Conservation (phyloP, 2,797 vertebrate species). For the Tokudaia muenninki region DNA sequence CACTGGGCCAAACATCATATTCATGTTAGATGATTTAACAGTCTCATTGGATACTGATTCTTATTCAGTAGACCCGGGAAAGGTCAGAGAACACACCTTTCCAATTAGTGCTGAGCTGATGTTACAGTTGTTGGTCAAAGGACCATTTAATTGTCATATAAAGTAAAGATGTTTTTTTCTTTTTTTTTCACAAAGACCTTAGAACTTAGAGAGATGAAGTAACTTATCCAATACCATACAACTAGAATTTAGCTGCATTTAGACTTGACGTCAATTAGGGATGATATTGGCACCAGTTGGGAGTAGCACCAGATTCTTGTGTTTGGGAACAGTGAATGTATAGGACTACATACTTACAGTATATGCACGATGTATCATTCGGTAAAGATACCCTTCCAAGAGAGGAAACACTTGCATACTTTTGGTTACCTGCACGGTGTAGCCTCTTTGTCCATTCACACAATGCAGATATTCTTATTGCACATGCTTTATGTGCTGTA, state of each 20-base stretch:
- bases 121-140: background rate
- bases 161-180: background rate
- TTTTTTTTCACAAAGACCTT: background rate
- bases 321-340: background rate
- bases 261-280: background rate
- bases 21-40: background rate
- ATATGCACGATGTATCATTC: background rate
- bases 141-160: background rate
- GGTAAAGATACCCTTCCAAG: no score
- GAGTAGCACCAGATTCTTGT: background rate
- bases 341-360: background rate
- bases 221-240: background rate
- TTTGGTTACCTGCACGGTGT: background rate
- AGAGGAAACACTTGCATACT: background rate
- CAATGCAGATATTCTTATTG: background rate
- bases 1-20: background rate
- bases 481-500: background rate
- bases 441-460: background rate
- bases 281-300: background rate
- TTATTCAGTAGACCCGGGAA: background rate
- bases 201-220: conserved; percentile 7
- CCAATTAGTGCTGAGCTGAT: background rate
- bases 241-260: background rate
- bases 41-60: conserved; percentile 18
- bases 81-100: background rate